Conservation (phyloP, 2,797 vertebrate species). For the Zenarchopterus dispar region DNA sequence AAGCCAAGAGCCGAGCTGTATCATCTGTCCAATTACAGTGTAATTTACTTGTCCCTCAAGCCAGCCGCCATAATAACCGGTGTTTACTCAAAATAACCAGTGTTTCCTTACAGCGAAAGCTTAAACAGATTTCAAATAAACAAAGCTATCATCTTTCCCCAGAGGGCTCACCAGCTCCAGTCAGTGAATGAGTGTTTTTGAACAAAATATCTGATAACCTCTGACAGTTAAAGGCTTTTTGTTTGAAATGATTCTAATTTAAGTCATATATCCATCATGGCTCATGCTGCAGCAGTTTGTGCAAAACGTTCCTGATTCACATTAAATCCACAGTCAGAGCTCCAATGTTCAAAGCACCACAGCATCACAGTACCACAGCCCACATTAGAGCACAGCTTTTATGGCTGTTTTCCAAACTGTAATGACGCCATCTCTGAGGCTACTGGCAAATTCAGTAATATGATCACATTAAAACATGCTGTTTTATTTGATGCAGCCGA, state of each 20-base stretch:
- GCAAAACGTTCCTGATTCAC: constrained; percentile 10
- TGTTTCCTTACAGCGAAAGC: constrained; percentile 9
- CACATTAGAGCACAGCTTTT: constrained; percentile 11
- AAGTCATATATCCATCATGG: not conserved
- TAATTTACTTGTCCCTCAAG: constrained; percentile 58
- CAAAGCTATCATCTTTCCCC: constrained; percentile 10
- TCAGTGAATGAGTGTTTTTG: constrained; percentile 10
- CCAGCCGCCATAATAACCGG: constrained; percentile 34
- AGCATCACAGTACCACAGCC: not conserved
- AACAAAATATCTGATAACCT: constrained; percentile 21
- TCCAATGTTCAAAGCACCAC: not conserved
- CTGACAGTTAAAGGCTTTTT: constrained; percentile 11
- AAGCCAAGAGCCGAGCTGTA: constrained; percentile 30
- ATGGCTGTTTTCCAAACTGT: constrained; percentile 11
- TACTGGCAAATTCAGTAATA: constrained; percentile 14
- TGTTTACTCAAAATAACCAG: constrained; percentile 29
- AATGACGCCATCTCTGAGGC: constrained; percentile 5
- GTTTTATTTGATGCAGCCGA: constrained; percentile 24
- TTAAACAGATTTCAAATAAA: constrained; percentile 24
- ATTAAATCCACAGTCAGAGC: constrained; percentile 26
- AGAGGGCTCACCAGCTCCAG: constrained; percentile 1
- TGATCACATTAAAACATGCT: constrained; percentile 20
- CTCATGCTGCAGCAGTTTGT: constrained; percentile 6
- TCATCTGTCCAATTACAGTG: constrained; percentile 64
- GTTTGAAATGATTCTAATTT: constrained; percentile 2